A percentile compares a stretch with the other conserved stretches of the same genome.
phyloP scores from a whole-genome alignment of 2,888 invertebrate genomes.

The Ectobius pallidus region DNA sequence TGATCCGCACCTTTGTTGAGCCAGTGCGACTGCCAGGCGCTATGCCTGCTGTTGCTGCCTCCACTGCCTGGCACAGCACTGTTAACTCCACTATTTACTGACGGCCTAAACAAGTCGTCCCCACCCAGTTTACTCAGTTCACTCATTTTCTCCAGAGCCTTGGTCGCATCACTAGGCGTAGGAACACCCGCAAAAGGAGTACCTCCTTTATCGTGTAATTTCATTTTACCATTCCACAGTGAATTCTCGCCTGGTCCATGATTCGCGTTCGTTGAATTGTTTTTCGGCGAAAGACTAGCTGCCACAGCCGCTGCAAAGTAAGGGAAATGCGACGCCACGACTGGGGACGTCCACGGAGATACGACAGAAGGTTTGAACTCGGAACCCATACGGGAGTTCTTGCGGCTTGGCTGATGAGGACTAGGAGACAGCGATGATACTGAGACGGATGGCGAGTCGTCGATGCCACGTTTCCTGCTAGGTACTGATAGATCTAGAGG shows the following conservation, averaged over 20 bases:
- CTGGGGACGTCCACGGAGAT: conserved; percentile 80
- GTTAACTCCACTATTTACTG: conserved; percentile 55
- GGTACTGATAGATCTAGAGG: conserved; percentile 80
- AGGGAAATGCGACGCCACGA: conserved; percentile 75
- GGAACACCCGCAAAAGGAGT: conserved; percentile 42
- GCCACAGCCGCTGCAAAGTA: conserved; percentile 81
- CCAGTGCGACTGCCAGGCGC: conserved; percentile 98
- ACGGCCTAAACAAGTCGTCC: conserved; percentile 74
- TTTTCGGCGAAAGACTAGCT: conserved; percentile 74
- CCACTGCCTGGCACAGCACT: conserved; percentile 49
- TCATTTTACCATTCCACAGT: conserved; percentile 81
- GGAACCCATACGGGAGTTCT: conserved; percentile 51
- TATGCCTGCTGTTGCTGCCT: conserved; percentile 70
- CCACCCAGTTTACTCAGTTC: conserved; percentile 86
- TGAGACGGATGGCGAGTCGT: conserved; percentile 59
- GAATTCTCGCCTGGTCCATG: conserved; percentile 56
- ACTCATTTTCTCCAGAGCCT: conserved; percentile 90
- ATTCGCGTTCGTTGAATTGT: conserved; percentile 54
- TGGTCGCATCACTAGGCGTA: conserved; percentile 80
- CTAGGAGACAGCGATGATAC: conserved; percentile 45
- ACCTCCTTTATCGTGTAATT: conserved; percentile 62
- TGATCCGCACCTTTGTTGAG: conserved; percentile 94
- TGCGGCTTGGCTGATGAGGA: conserved; percentile 46
- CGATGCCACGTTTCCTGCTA: conserved; percentile 71
- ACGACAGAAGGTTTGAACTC: conserved; percentile 71